Conservation (phyloP, 2,113 vertebrate genomes). For the Periophthalmodon schlosseri region DNA sequence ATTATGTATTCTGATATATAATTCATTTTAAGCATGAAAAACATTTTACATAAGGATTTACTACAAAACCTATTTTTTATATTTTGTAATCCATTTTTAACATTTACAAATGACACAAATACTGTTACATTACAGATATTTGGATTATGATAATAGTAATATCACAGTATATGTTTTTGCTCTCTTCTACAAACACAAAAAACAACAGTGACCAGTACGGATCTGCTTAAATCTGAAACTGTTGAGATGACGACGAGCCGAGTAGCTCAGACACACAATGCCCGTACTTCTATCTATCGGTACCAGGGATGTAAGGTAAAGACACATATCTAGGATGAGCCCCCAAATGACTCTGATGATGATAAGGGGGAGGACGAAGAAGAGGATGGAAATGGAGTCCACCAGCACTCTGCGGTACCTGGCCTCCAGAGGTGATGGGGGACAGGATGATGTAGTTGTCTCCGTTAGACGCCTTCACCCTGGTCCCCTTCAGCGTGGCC, state of each 20-base stretch:
- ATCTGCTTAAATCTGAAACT: slow-evolving; percentile 18
- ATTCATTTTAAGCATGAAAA: slow-evolving; percentile 25
- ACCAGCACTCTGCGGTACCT: slow-evolving; percentile 81
- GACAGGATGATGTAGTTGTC: slow-evolving; percentile 96
- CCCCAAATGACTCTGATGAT: slow-evolving; percentile 69
- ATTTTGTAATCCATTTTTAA: neutral
- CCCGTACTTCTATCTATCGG: slow-evolving; percentile 68
- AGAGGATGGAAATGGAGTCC: slow-evolving; percentile 75
- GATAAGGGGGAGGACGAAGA: slow-evolving; percentile 64
- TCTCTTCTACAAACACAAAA: slow-evolving; percentile 8
- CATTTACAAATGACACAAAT: slow-evolving; percentile 20
- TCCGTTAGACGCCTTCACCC: slow-evolving; percentile 79
- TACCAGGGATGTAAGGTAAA: slow-evolving; percentile 68
- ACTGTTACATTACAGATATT: slow-evolving; percentile 21
- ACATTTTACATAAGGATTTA: slow-evolving; percentile 19
- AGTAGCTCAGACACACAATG: slow-evolving; percentile 34
- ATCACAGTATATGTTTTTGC: slow-evolving; percentile 22
- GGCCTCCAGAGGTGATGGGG: slow-evolving; percentile 87
- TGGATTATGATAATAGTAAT: slow-evolving; percentile 20
- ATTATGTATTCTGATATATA: slow-evolving; percentile 61
- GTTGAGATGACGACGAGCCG: slow-evolving; percentile 24
- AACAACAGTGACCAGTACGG: slow-evolving; percentile 3
- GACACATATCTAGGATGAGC: slow-evolving; percentile 76
- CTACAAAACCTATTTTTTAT: neutral
- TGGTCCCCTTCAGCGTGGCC: slow-evolving; percentile 76